A percentile compares a stretch with the other conserved stretches of the same genome.
Evolutionary conservation across 1,140 invertebrate genomes (phyloP).

Genomic region (Heliconius eleuchia): DNA sequence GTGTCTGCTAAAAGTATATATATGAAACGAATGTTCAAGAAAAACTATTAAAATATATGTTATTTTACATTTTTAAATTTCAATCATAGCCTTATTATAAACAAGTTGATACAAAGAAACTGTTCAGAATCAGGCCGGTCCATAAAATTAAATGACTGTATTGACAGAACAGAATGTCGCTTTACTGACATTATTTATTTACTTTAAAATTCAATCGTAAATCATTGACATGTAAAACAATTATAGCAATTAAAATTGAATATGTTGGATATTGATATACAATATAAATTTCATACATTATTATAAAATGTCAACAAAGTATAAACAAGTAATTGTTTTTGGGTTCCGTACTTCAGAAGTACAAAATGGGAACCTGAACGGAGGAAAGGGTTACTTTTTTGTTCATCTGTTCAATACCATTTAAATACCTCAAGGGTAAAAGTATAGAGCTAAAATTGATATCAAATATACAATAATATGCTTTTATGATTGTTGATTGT

Average conservation of each 20-base stretch:
- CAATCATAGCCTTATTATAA: background rate
- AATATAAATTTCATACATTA: no score
- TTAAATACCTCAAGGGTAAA: no score
- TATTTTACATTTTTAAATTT: background rate
- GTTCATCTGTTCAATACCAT: no score
- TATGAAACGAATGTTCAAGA: no score
- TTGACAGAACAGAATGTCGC: background rate
- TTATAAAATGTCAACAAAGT: background rate
- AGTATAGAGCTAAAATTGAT: no score
- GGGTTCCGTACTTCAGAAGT: background rate
- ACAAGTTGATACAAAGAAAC: constrained; percentile 7
- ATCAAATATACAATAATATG: no score
- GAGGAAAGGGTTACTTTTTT: no score
- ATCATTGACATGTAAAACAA: background rate
- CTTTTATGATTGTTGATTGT: no score
- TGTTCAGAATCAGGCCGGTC: background rate
- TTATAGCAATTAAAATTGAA: background rate
- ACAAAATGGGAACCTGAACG: no score
- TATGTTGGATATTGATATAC: background rate
- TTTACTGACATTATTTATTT: constrained; percentile 1
- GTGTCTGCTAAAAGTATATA: no score
- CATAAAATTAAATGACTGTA: background rate
- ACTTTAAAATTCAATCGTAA: background rate
- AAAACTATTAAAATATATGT: background rate
- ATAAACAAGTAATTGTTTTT: background rate